Conservation (phyloP, 2,888 invertebrate species). For the Habrosyne pyritoides region DNA sequence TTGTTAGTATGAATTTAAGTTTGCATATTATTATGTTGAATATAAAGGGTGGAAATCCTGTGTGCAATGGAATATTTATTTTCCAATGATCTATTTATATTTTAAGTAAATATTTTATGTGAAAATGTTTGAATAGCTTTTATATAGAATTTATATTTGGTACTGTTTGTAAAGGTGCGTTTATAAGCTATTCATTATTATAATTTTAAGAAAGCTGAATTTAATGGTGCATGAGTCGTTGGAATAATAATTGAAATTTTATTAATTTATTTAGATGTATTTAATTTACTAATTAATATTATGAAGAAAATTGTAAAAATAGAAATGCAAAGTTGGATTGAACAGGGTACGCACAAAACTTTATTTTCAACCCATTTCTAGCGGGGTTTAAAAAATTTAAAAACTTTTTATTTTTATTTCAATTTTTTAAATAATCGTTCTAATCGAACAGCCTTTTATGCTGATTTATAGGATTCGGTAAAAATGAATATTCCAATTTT, state of each 20-base stretch:
- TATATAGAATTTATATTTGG: constrained; percentile 12
- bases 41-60: not conserved
- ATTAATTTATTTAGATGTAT: constrained; percentile 15
- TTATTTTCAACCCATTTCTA: not conserved
- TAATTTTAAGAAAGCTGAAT: constrained; percentile 59
- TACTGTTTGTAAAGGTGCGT: constrained; percentile 17
- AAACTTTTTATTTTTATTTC: not conserved
- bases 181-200: constrained; percentile 42
- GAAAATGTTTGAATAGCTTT: constrained; percentile 15
- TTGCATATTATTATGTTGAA: not conserved
- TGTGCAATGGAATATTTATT: constrained; percentile 13
- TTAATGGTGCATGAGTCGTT: constrained; percentile 58
- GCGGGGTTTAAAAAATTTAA: not conserved
- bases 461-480: not conserved
- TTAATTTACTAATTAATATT: constrained; percentile 17
- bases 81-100: constrained; percentile 44
- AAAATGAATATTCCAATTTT: no score
- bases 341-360: constrained; percentile 47
- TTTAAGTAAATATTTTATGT: constrained; percentile 31
- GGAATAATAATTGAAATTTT: constrained; percentile 25
- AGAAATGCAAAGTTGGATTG: constrained; percentile 42
- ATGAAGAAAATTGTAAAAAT: constrained; percentile 22
- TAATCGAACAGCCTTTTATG: not conserved
- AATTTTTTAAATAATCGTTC: not conserved
- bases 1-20: no score